These are phyloP conservation scores for Erebia epiphron DNA, from an alignment of 2,888 invertebrate species.

Conservation along the genomic window DNA sequence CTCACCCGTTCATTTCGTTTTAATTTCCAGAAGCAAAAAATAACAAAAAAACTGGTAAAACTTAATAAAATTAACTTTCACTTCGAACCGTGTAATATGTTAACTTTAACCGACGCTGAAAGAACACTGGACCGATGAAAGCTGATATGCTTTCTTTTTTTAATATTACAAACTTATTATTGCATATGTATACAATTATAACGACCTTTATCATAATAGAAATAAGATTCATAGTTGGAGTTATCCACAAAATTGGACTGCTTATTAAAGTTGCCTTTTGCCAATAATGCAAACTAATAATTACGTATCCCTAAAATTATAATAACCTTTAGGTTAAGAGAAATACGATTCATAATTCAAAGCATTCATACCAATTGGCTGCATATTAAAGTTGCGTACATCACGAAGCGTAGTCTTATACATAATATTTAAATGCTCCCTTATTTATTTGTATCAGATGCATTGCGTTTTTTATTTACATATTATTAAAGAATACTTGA, in stretches of 20 bases:
- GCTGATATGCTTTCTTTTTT: constrained; percentile 38
- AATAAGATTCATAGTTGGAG: too few species aligned
- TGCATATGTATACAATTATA: constrained; percentile 11
- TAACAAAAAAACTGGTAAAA: not conserved
- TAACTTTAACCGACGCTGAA: constrained; percentile 25
- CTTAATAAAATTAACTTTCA: constrained; percentile 20
- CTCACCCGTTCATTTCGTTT: constrained; percentile 17
- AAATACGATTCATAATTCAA: constrained; percentile 29
- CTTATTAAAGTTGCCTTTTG: constrained; percentile 33
- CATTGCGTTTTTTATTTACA: constrained; percentile 28
- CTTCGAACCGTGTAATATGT: constrained; percentile 8
- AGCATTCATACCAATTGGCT: not conserved
- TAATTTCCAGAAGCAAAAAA: not conserved
- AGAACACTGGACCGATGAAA: constrained; percentile 23
- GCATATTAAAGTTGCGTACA: constrained; percentile 8
- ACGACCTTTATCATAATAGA: not conserved
- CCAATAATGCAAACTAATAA: constrained; percentile 21
- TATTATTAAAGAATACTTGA: not conserved
- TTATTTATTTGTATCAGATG: constrained; percentile 18
- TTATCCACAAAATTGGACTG: too few species aligned
- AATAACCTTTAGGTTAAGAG: constrained; percentile 4
- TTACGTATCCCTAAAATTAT: constrained; percentile 8
- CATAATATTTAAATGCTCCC: constrained; percentile 17
- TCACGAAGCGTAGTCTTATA: not conserved
- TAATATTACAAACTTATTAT: constrained; percentile 20